Conservation (phyloP, 1,140 invertebrate species). For the Chelonus insularis region DNA sequence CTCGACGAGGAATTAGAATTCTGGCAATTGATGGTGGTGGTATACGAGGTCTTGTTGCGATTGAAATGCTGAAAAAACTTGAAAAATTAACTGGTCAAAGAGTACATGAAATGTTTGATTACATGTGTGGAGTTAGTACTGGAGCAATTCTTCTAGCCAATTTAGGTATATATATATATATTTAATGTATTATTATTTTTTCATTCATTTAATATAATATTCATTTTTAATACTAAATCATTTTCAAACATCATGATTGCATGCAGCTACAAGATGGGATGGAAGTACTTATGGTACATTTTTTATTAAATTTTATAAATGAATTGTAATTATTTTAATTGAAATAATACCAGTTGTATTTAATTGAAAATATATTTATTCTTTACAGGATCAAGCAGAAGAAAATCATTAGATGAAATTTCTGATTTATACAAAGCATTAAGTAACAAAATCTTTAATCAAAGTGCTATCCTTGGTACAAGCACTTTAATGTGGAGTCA, state of each 20-base stretch:
- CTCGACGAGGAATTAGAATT: constrained; percentile 76
- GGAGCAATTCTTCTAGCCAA: constrained; percentile 76
- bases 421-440: constrained; percentile 71
- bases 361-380: too few relatives aligned
- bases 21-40: constrained; percentile 91
- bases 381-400: constrained; percentile 61
- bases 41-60: constrained; percentile 78
- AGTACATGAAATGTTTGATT: constrained; percentile 80
- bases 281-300: too few relatives aligned
- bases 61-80: constrained; percentile 78
- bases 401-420: constrained; percentile 66
- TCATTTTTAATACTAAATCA: too few relatives aligned
- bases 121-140: constrained; percentile 90
- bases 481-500: constrained; percentile 82
- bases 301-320: too few relatives aligned
- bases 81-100: constrained; percentile 72
- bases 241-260: too few relatives aligned
- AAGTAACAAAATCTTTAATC: constrained; percentile 73
- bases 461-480: constrained; percentile 73
- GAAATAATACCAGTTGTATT: too few relatives aligned
- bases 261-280: too few relatives aligned
- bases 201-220: constrained; percentile 21
- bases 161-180: constrained; percentile 59
- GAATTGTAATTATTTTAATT: too few relatives aligned
- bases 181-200: constrained; percentile 10